Conservation (phyloP, 2,797 vertebrate species). For the Phoebastria nigripes region DNA sequence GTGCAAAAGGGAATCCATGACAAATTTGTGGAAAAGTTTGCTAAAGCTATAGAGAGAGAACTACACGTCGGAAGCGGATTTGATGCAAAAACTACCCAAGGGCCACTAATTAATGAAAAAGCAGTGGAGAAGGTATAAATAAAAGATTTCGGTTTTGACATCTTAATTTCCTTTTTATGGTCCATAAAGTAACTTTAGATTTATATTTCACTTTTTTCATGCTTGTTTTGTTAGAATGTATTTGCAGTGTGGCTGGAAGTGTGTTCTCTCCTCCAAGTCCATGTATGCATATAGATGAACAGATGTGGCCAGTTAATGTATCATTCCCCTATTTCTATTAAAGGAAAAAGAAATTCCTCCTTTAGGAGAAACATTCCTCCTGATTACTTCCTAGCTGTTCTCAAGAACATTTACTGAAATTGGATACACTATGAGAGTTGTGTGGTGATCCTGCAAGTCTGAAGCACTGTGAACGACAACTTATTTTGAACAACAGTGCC, state of each 20-base stretch:
- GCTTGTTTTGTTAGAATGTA: not conserved
- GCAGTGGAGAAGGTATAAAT: constrained; percentile 91
- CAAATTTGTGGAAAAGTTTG: constrained; percentile 84
- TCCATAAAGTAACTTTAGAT: not conserved
- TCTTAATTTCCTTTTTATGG: not conserved
- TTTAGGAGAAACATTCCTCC: not conserved
- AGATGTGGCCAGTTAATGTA: not conserved
- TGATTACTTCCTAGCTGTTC: not conserved
- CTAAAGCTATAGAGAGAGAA: constrained; percentile 81
- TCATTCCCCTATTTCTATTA: not conserved
- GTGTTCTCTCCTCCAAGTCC: not conserved
- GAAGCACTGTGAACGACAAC: not conserved
- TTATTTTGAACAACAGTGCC: not conserved
- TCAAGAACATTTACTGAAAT: not conserved
- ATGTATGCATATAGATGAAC: not conserved
- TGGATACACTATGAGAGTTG: not conserved
- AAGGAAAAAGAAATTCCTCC: not conserved
- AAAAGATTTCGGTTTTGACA: not conserved
- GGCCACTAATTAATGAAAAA: constrained; percentile 89
- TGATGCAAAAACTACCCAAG: constrained; percentile 87
- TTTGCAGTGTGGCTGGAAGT: not conserved
- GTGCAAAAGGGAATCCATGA: constrained; percentile 90
- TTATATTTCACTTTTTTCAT: not conserved
- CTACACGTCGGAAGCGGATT: constrained; percentile 86
- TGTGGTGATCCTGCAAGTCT: not conserved